Percentiles rank a stretch among this genome's conserved stretches.
Evolutionary conservation across 92 coral and sea anemone species (phyloP).

Genomic region (Zoanthus gigantus): DNA sequence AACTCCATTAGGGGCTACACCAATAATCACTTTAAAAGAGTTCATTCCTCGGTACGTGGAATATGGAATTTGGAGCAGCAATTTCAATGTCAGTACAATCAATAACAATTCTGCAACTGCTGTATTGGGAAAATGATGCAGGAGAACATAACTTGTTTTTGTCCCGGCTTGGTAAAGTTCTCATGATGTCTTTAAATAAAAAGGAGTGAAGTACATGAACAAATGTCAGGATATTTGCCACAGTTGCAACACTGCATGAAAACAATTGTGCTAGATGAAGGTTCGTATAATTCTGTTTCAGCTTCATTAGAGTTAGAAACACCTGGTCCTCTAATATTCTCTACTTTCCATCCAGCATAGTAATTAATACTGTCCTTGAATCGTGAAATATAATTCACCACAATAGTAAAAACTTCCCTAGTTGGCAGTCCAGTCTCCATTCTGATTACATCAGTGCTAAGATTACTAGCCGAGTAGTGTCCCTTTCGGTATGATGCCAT

Average conservation of each 20-base stretch:
- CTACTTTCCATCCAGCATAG: constrained; percentile 65
- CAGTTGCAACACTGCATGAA: constrained; percentile 63
- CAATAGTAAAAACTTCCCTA: constrained; percentile 25
- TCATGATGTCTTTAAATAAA: constrained; percentile 62
- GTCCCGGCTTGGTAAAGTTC: constrained; percentile 55
- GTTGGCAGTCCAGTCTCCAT: constrained; percentile 60
- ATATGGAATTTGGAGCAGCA: constrained; percentile 56
- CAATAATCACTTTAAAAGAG: constrained; percentile 67
- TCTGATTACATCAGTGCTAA: constrained; percentile 44
- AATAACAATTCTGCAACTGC: constrained; percentile 62
- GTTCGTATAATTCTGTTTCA: constrained; percentile 57
- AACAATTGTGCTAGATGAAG: constrained; percentile 67
- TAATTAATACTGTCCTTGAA: constrained; percentile 51
- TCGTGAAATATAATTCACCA: constrained; percentile 16
- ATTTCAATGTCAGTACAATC: constrained; percentile 69
- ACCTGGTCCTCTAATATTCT: constrained; percentile 55
- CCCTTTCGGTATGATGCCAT: constrained; percentile 10
- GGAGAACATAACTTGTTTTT: constrained; percentile 66
- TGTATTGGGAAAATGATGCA: constrained; percentile 59
- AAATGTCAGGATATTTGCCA: constrained; percentile 59
- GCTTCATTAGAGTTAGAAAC: constrained; percentile 60
- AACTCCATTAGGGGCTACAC: constrained; percentile 77
- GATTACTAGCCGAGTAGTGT: constrained; percentile 46
- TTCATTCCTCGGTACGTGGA: constrained; percentile 65
- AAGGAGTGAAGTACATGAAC: constrained; percentile 43